Evolutionary conservation across 1,140 invertebrate species (phyloP), one percentile per base, ranked within the genome.

Genomic region (Parasteatoda tepidariorum): DNA sequence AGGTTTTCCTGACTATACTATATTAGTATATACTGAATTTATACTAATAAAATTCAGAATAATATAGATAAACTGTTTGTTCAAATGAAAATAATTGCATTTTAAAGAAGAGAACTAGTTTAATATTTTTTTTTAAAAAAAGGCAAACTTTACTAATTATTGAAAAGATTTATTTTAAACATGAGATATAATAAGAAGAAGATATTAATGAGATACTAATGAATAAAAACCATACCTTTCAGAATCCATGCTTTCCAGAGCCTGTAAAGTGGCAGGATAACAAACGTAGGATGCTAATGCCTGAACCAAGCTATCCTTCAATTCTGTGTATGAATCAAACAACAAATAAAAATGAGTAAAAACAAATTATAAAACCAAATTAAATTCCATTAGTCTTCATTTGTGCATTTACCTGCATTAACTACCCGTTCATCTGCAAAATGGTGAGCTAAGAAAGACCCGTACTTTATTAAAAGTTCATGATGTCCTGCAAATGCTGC

Each of bases 381-480:
- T 11, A 11, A 66, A 28, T 30, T 28, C 6, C 62, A 13, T 22
- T 13, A 33, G 31, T 9, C 22, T 61, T 61, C 9, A 61, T 18
- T 61, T 61, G 18, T 48, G n/a, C n/a, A n/a, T n/a, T 64, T 85
- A 90, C 89, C 89, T 85, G 88, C 92, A 85, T 94, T 91, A 0
- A 95, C 92, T 79, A 96, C 94, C 5, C 94, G 90, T 0, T 91
- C 85, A 88, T 96, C 94, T 11, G 93, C 91, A 84, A 95, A 95
- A 88, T 95, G 93, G 9, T 91, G 89, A 57, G 93, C 92, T 0
- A 96, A 89, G 87, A 96, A 96, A 55, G 93, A 90, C 0, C 92
- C 93, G 75, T 93, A 93, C 0, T 92, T 91, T 41, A 91, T 89
- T 0, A 95, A 88, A 28, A 93, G 87, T 3, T 88, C 85, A 71